Base-by-base conservation (phyloP, 2,113 vertebrate genomes). In the Motacilla alba region DNA sequence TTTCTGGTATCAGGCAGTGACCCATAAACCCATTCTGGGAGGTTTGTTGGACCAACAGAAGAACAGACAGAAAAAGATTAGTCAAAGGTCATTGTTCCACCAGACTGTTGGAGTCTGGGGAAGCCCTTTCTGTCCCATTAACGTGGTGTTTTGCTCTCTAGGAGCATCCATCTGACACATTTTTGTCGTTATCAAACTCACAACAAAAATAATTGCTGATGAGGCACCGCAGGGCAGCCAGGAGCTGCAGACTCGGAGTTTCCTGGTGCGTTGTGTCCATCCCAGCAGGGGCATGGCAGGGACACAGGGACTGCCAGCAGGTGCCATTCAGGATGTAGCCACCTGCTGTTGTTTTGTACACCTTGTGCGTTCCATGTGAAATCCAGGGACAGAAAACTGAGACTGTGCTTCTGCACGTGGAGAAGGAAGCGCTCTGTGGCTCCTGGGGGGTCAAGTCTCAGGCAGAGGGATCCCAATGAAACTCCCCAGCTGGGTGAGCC, bases 241-340 rank as follows among this genome's bases (percentile, higher is more conserved):
- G 66, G 63, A 59, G 64, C 50, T 16, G 17, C 0, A 0, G 14
- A 0, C 43, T 13, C 1, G 0, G 52, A 11, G 11, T 8, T 39
- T 5, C 46, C 41, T 0, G 0, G n/a, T 0, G 0, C 2, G 0
- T 4, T 8, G 15, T 49, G 7, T 7, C 67, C 11, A 3, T 31
- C 58, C 27, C 59, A 18, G 52, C 26, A 0, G 41, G 9, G 19
- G 0, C 2, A 0, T 2, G 35, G 23, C 20, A 1, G 6, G 59
- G 63, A 16, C 7, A 8, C 27, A 1, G 70, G 64, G 10, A 10
- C 43, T 13, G 41, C 68, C 28, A 2, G 0, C 31, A 43, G 50
- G 14, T 47, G n/a, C 60, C 55, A 3, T 2, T 53, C 23, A 6
- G 82, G 53, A 16, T 8, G 18, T 39, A 2, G 10, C 26, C 77